A percentile compares a stretch with the other conserved stretches of the same genome.
Evolutionary conservation across 2,888 invertebrate genomes (phyloP).

Genomic region (Synergus umbraculus): DNA sequence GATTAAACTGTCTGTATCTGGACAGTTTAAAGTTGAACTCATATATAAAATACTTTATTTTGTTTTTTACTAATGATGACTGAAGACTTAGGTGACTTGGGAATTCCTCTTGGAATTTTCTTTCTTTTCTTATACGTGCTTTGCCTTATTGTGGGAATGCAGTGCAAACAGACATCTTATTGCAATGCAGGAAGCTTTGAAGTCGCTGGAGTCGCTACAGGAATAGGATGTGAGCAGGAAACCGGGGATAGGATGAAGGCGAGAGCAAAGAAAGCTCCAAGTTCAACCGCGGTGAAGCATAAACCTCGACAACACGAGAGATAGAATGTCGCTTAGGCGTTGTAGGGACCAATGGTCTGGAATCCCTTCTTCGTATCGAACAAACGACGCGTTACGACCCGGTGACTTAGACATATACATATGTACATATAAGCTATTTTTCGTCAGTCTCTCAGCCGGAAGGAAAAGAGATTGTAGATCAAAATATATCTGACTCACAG

Average conservation of each 20-base stretch:
- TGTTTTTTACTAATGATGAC: background rate
- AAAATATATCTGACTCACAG: background rate
- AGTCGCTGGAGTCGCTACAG: slow-evolving; percentile 58
- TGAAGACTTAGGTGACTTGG: background rate
- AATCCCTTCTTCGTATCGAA: slow-evolving; percentile 66
- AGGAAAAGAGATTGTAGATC: slow-evolving; percentile 15
- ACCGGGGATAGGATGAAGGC: slow-evolving; percentile 41
- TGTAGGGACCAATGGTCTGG: slow-evolving; percentile 68
- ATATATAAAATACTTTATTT: background rate
- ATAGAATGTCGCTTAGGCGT: slow-evolving; percentile 71
- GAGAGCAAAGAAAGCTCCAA: slow-evolving; percentile 42
- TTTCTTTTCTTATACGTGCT: background rate
- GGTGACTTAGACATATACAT: slow-evolving; percentile 24
- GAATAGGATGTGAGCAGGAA: slow-evolving; percentile 36
- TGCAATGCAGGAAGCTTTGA: slow-evolving; percentile 62
- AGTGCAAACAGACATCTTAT: slow-evolving; percentile 64
- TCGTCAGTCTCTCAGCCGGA: slow-evolving; percentile 24
- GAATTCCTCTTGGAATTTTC: background rate
- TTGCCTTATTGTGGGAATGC: slow-evolving; percentile 40
- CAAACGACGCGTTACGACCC: slow-evolving; percentile 60
- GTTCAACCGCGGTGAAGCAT: slow-evolving; percentile 57
- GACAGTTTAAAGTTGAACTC: background rate
- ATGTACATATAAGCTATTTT: slow-evolving; percentile 35
- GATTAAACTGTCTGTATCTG: too few species aligned
- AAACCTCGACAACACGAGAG: slow-evolving; percentile 60